phyloP scores from a whole-genome alignment of 2,888 invertebrate genomes.

The Nephrocerus scutellatus region DNA sequence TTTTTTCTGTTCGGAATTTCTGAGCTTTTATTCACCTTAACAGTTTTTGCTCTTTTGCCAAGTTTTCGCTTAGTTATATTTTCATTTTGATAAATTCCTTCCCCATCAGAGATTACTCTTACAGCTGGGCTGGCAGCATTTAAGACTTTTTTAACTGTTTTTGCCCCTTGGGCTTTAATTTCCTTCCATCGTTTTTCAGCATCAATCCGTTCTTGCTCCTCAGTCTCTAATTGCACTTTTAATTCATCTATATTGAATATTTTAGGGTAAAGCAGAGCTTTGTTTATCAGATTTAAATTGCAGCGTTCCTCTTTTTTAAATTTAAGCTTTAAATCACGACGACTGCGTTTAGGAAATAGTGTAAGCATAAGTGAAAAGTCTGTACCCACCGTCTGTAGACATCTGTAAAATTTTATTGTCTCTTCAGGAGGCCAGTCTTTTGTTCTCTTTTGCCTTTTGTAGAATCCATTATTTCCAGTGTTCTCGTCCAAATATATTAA shows the following conservation, averaged over 20 bases:
- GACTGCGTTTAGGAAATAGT: slow-evolving; percentile 69
- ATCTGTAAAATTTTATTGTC: slow-evolving; percentile 85
- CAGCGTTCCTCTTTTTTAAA: slow-evolving; percentile 85
- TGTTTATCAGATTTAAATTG: slow-evolving; percentile 66
- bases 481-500: slow-evolving; percentile 61
- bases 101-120: slow-evolving; percentile 29
- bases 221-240: slow-evolving; percentile 52
- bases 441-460: slow-evolving; percentile 59
- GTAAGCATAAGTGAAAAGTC: slow-evolving; percentile 87
- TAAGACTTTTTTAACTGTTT: slow-evolving; percentile 32
- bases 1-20: slow-evolving; percentile 15
- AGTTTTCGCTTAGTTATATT: slow-evolving; percentile 28
- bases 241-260: slow-evolving; percentile 61
- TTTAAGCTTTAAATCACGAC: slow-evolving; percentile 82
- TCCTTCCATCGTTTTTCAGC: slow-evolving; percentile 28
- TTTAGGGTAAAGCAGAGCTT: slow-evolving; percentile 63
- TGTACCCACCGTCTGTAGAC: slow-evolving; percentile 81
- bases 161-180: slow-evolving; percentile 27
- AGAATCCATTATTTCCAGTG: slow-evolving; percentile 53
- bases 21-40: slow-evolving; percentile 3
- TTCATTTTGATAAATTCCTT: slow-evolving; percentile 39
- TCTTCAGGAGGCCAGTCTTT: slow-evolving; percentile 72
- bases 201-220: slow-evolving; percentile 40
- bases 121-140: slow-evolving; percentile 27
- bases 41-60: slow-evolving; percentile 26